Evolutionary conservation across 2,888 invertebrate species (phyloP), one percentile per base, ranked within the genome.

Genomic region (Aromia moschata): DNA sequence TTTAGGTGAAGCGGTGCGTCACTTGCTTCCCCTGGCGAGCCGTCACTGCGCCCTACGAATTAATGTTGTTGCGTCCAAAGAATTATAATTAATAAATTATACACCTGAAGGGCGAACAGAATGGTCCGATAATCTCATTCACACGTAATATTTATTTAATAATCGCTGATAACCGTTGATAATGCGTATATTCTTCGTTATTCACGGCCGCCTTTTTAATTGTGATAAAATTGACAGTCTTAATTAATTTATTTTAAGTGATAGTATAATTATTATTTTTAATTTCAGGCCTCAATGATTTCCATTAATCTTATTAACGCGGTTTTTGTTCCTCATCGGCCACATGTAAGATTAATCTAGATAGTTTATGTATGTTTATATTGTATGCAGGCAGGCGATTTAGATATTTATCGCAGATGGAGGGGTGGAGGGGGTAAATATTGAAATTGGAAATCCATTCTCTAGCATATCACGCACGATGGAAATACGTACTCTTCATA

Each of bases 111-210:
- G 52, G 51, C 36, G 46, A 44, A 44, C 16, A 55, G 49, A 59
- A 59, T 60, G 56, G 55, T 46, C 45, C 25, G 60, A 60, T 60
- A 56, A 36, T 54, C 51, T 60, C 53, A 36, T 41, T 46, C 52
- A 40, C 52, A 52, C 20, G 33, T 45, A 59, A 52, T 40, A 55
- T 59, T 60, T 46, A 60, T 33, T 33, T 33, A 33, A 33, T n/a
- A 51, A 51, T 30, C 38, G 59, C 37, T 55, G 59, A 59, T 55
- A 54, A 45, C 49, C 56, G 52, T 60, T 51, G 43, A 52, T 56
- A 60, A 56, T 45, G 41, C 52, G 33, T 38, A 49, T 38, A 38
- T 38, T 38, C 30, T 25, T 49, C 49, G 38, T 49, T 49, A 49
- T 49, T 49, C 49, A 49, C 17, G 37, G 30, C 25, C 15, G 20